phyloP scores from a whole-genome alignment of 1,140 invertebrate species.

The Geopemphigus sp. region DNA sequence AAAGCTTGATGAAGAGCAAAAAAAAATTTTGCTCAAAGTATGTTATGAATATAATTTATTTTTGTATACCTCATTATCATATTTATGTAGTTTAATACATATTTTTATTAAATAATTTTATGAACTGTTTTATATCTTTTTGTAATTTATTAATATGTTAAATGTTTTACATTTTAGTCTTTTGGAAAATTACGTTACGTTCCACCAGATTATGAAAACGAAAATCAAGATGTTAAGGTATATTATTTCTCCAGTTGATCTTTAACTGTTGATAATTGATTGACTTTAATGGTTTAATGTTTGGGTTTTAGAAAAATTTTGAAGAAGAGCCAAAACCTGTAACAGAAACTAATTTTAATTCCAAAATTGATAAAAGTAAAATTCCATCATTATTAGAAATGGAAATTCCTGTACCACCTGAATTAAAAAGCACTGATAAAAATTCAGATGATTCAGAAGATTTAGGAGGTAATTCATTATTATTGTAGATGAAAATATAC shows the following conservation, averaged over 20 bases:
- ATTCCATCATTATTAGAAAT: slow-evolving; percentile 46
- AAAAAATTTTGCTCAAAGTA: slow-evolving; percentile 66
- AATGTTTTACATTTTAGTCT: slow-evolving; percentile 16
- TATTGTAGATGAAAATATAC: not conserved
- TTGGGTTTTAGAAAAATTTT: slow-evolving; percentile 20
- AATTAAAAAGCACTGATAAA: slow-evolving; percentile 39
- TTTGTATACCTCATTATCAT: too few species aligned
- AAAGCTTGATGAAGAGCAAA: slow-evolving; percentile 71
- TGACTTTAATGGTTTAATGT: not conserved
- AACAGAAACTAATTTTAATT: slow-evolving; percentile 25
- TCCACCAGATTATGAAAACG: slow-evolving; percentile 40
- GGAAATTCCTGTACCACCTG: slow-evolving; percentile 37
- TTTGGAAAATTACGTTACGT: slow-evolving; percentile 41
- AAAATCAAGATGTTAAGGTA: slow-evolving; percentile 39
- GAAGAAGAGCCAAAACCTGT: slow-evolving; percentile 15
- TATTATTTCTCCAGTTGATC: not conserved
- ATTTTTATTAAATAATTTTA: too few species aligned
- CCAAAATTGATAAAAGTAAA: slow-evolving; percentile 35
- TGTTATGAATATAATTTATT: too few species aligned
- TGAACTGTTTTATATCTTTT: too few species aligned
- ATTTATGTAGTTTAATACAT: too few species aligned
- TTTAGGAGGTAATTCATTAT: slow-evolving; percentile 10
- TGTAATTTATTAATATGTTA: too few species aligned
- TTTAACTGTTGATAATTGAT: not conserved
- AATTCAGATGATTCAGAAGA: slow-evolving; percentile 17